A percentile compares a stretch with the other conserved stretches of the same genome.
Evolutionary conservation across 2,113 vertebrate genomes (phyloP).

Genomic region (Cyprinus carpio): DNA sequence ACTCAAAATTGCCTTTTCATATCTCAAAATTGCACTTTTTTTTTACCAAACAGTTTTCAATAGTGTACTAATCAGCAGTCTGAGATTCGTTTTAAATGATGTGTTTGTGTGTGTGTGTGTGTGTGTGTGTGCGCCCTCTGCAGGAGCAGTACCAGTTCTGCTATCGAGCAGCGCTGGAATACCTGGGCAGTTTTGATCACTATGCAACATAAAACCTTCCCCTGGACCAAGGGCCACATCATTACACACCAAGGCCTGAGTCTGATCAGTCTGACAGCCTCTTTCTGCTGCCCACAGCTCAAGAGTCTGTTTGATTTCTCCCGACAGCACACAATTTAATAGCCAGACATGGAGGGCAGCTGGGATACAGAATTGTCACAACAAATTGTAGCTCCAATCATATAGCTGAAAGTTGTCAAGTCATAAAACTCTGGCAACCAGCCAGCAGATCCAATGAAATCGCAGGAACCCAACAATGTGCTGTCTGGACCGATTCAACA

Average conservation of each 20-base stretch:
- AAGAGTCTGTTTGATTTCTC: constrained; percentile 12
- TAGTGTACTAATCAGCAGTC: neutral
- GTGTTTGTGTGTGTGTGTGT: neutral
- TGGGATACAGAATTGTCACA: constrained; percentile 7
- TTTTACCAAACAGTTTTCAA: neutral
- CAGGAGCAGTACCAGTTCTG: constrained; percentile 99
- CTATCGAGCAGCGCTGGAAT: constrained; percentile 96
- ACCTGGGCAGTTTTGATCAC: constrained; percentile 99
- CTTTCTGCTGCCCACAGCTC: constrained; percentile 20
- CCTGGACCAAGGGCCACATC: constrained; percentile 46
- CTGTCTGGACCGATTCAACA: constrained; percentile 17
- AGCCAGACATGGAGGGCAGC: constrained; percentile 9
- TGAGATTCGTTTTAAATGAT: neutral
- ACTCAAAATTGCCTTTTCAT: too few species aligned
- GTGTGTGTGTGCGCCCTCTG: constrained; percentile 30
- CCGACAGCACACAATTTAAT: constrained; percentile 28
- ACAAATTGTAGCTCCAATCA: constrained; percentile 5
- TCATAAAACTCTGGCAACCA: neutral
- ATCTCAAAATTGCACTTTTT: too few species aligned
- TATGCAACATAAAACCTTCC: constrained; percentile 93
- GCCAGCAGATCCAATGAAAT: neutral
- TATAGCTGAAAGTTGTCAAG: constrained; percentile 13
- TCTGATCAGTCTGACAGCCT: constrained; percentile 21
- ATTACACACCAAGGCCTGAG: constrained; percentile 19
- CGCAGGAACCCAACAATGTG: neutral